These are phyloP conservation scores for Oreohelix idahoensis DNA, from an alignment of 1,140 invertebrate species.

Conservation along the genomic window DNA sequence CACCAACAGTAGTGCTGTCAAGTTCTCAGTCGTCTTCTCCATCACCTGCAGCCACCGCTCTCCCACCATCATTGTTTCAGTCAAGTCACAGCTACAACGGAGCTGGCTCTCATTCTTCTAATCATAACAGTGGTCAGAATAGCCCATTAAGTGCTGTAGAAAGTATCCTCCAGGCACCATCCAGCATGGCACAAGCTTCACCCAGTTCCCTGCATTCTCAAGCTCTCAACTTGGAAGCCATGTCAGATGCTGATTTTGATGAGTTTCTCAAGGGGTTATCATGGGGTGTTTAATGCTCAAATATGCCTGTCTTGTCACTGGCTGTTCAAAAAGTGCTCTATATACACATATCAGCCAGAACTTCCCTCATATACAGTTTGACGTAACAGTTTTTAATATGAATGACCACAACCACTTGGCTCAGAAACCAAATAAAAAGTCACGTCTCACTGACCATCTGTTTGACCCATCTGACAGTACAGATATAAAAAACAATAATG, in stretches of 20 bases:
- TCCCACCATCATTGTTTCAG: slow-evolving; percentile 33
- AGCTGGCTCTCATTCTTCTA: slow-evolving; percentile 32
- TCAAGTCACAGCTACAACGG: slow-evolving; percentile 24
- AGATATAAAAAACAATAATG: no score
- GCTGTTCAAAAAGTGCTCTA: no score
- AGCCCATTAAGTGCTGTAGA: slow-evolving; percentile 43
- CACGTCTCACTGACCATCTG: no score
- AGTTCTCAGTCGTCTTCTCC: slow-evolving; percentile 53
- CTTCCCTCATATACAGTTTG: no score
- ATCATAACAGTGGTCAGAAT: slow-evolving; percentile 16
- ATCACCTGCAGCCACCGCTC: slow-evolving; percentile 48
- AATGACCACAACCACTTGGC: no score
- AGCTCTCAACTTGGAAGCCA: slow-evolving; percentile 48
- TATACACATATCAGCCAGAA: no score
- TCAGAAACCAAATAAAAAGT: no score
- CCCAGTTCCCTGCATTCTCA: slow-evolving; percentile 35
- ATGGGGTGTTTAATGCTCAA: slow-evolving; percentile 47
- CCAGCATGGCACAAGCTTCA: slow-evolving; percentile 39
- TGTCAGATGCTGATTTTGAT: slow-evolving; percentile 62
- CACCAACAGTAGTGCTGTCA: slow-evolving; percentile 36
- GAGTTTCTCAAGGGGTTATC: slow-evolving; percentile 64
- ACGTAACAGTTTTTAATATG: no score
- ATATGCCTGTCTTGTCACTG: no score
- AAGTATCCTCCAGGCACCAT: slow-evolving; percentile 45
- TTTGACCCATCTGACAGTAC: no score